Base-by-base conservation (phyloP, 2,113 vertebrate species). In the Oncorhynchus tshawytscha region DNA sequence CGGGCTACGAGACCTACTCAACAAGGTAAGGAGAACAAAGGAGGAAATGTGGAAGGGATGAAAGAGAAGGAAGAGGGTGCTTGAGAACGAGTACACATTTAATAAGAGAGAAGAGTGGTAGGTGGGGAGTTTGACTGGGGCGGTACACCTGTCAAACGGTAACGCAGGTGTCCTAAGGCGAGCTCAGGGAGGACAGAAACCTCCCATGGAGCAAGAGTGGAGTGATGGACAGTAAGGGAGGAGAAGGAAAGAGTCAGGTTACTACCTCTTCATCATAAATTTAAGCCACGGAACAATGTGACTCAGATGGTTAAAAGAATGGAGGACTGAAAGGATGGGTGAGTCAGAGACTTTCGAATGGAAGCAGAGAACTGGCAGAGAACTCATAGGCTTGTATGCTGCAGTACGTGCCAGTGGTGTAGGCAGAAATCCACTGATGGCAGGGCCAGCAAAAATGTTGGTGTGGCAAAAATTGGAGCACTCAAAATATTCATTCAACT, bases 21-120 rank as follows among this genome's bases (percentile, higher is more conserved):
- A 67, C 85, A 97, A 99, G 95, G 97, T 97, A 75, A 92, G 91
- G 4, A 59, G 20, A 24, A 12, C 1, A 45, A 22, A 5, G 31
- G 24, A 22, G 15, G 64, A 51, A 25, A 54, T 18, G 29, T 24
- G 2, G 24, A 4, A 49, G 25, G 59, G 22, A 6, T 39, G 16
- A 39, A 45, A n/a, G 18, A 5, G 2, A 22, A 34, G 67, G 67
- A n/a, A 67, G 66, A 68, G 34, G 25, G 24, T 25, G 65, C 3
- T n/a, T 67, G 27, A 67, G 65, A 39, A 68, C 8, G 12, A 29
- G 29, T 9, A 31, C 18, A 68, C 20, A 18, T 15, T 34, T 68
- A 8, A 20, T 39, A 45, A 59, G 18, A 45, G 39, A 45, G 39
- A 45, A 45, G 39, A 45, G 39, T 45, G 39, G 9, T 45, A 3